Conservation (phyloP, 2,888 invertebrate genomes). For the Stenoptilia bipunctidactyla region DNA sequence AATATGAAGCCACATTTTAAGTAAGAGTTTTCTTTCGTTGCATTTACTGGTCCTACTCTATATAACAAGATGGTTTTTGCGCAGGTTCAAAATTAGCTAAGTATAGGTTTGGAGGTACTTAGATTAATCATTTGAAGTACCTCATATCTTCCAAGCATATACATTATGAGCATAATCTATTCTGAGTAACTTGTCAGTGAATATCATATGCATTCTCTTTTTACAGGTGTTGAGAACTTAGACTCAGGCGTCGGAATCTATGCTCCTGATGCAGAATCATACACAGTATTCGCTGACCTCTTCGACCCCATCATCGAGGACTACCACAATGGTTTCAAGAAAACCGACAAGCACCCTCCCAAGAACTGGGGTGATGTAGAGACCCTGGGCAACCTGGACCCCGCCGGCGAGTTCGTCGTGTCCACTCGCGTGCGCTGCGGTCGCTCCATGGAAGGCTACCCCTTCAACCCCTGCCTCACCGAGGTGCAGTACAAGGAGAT, state of each 20-base stretch:
- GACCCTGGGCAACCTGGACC: slow-evolving; percentile 92
- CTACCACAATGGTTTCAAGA: slow-evolving; percentile 96
- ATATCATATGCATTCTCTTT: slow-evolving; percentile 7
- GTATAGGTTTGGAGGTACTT: no score
- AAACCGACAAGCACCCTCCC: slow-evolving; percentile 93
- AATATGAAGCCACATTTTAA: no score
- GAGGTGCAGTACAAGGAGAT: slow-evolving; percentile 98
- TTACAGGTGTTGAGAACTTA: slow-evolving; percentile 90
- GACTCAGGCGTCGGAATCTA: slow-evolving; percentile 98
- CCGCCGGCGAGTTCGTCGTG: slow-evolving; percentile 90
- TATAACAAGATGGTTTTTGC: no score
- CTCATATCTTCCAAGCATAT: no score
- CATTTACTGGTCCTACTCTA: no score
- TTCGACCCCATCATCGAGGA: slow-evolving; percentile 99
- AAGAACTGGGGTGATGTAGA: slow-evolving; percentile 95
- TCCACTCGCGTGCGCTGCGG: slow-evolving; percentile 97
- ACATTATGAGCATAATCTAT: no score
- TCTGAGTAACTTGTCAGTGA: no score
- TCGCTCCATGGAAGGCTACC: slow-evolving; percentile 94
- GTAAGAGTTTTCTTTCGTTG: no score
- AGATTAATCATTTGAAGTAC: no score
- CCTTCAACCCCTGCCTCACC: slow-evolving; percentile 97
- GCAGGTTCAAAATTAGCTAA: no score
- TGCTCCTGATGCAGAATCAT: slow-evolving; percentile 96
- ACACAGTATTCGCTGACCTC: slow-evolving; percentile 90